Conservation (phyloP, 2,797 vertebrate genomes). For the Melanotaenia maccullochi region DNA sequence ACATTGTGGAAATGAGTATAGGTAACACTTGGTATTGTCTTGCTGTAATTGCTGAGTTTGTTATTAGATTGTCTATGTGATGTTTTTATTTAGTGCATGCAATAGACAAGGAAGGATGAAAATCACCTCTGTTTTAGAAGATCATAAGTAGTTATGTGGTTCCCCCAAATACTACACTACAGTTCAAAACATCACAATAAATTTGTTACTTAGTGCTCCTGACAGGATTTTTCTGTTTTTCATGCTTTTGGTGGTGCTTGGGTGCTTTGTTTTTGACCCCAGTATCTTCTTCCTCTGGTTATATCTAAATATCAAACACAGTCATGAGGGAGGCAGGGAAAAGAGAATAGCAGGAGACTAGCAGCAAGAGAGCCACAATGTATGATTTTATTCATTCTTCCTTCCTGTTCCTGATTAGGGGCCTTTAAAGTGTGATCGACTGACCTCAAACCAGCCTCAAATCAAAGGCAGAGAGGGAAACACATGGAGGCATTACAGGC, state of each 20-base stretch:
- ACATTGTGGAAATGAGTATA: background rate
- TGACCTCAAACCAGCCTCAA: constrained; percentile 65
- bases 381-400: constrained; percentile 74
- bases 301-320: constrained; percentile 60
- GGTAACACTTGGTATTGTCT: constrained; percentile 12
- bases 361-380: constrained; percentile 63
- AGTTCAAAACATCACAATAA: constrained; percentile 10
- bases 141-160: background rate
- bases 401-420: constrained; percentile 81
- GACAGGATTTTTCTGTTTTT: constrained; percentile 7
- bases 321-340: constrained; percentile 22
- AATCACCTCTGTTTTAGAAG: background rate
- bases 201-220: constrained; percentile 4
- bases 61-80: background rate
- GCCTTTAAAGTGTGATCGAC: constrained; percentile 80
- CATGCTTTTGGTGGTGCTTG: constrained; percentile 17
- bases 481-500: constrained; percentile 65
- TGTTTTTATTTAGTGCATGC: constrained; percentile 23
- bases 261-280: constrained; percentile 1
- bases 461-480: constrained; percentile 80
- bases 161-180: background rate
- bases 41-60: constrained; percentile 9
- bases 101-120: constrained; percentile 1
- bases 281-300: constrained; percentile 36
- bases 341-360: constrained; percentile 47